Conservation (phyloP, 2,888 invertebrate genomes). For the Iphiclides podalirius region DNA sequence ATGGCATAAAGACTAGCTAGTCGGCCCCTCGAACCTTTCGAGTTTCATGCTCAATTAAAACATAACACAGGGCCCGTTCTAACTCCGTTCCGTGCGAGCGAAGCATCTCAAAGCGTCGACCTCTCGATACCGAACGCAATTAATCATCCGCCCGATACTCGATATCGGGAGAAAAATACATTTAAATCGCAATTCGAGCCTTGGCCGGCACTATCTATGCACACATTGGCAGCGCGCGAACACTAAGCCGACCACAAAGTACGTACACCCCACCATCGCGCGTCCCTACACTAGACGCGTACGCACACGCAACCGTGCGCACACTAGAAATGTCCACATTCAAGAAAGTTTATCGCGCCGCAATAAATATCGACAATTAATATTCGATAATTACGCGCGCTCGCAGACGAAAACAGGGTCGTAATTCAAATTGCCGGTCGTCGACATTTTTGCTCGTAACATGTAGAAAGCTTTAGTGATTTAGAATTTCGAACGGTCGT, state of each 20-base stretch:
- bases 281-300: slow-evolving; percentile 21
- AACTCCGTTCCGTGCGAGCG: slow-evolving; percentile 19
- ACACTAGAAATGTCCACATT: slow-evolving; percentile 25
- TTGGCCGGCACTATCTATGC: slow-evolving; percentile 34
- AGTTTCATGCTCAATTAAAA: slow-evolving; percentile 21
- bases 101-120: slow-evolving; percentile 22
- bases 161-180: slow-evolving; percentile 43
- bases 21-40: slow-evolving; percentile 10
- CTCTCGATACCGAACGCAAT: slow-evolving; percentile 26
- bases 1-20: slow-evolving; percentile 6
- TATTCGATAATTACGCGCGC: slow-evolving; percentile 47
- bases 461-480: slow-evolving; percentile 15
- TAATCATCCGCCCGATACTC: slow-evolving; percentile 36
- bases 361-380: slow-evolving; percentile 51
- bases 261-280: too few species aligned
- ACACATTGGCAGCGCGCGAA: slow-evolving; percentile 18
- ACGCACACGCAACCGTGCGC: slow-evolving; percentile 3
- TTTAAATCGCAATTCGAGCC: slow-evolving; percentile 42
- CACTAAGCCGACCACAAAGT: not conserved
- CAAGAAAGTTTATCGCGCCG: slow-evolving; percentile 41
- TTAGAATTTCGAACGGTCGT: not conserved
- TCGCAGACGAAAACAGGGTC: slow-evolving; percentile 40
- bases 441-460: slow-evolving; percentile 37
- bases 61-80: slow-evolving; percentile 21
- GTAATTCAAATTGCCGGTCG: slow-evolving; percentile 36